Base-by-base conservation (phyloP, 2,797 vertebrate species). In the Synaphobranchus kaupii region DNA sequence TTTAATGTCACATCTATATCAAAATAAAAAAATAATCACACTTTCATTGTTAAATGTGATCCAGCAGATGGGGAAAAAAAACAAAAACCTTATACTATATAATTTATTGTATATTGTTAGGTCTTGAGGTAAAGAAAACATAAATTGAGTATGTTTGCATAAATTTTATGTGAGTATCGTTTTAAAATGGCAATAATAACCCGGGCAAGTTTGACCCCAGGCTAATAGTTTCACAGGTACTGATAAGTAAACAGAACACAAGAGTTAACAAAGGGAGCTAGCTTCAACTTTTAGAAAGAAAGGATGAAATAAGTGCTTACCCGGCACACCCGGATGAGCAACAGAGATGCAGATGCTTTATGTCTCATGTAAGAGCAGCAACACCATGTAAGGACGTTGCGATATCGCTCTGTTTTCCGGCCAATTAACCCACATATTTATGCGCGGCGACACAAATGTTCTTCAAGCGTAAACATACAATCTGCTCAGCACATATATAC, bases 391-490 rank as follows among this genome's bases (percentile, higher is more conserved):
- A 3, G n/a, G 44, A 48, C n/a, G 44, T 50, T 8, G 47, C 8
- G 12, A 50, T 81, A 50, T 50, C n/a, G 78, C 78, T 50, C 78
- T 81, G 47, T 81, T 81, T 81, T 81, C 78, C 50, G 78, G 20
- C 78, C 78, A 81, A 81, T 81, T 81, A 81, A 20, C 20, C 22
- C 9, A n/a, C 78, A 81, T 81, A 50, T 81, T 81, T 81, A 81
- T 81, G 50, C 78, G 50, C 20, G 34, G 44, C 50, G 44, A 48
- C 78, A 81, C 22, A 50, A 81, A 25, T 12, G 44, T 81, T 50
- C 47, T 48, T 81, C 78, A 81, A 81, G 78, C 78, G 78, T 48
- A 81, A 81, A 50, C 47, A 81, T 81, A 81, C 78, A 81, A 81
- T 81, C 78, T 81, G 78, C 22, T 50, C 44, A 25, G 28, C 47